These are phyloP conservation scores for Hippolais icterina DNA, from an alignment of 2,113 vertebrate genomes.

Conservation along the genomic window DNA sequence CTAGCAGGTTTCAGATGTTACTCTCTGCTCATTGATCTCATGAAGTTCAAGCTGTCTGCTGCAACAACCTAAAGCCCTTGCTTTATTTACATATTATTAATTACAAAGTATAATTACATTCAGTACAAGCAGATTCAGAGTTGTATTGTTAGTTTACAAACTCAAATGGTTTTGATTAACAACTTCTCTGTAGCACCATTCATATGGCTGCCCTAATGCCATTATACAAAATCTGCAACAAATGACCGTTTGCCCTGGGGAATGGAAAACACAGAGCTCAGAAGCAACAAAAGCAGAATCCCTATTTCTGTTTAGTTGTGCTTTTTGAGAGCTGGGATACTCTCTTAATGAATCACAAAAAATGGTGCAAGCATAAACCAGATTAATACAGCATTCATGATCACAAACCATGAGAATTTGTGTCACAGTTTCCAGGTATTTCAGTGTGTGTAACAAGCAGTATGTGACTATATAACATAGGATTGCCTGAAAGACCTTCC, in stretches of 20 bases:
- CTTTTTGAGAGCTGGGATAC: background rate
- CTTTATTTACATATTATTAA: background rate
- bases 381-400: background rate
- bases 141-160: background rate
- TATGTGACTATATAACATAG: background rate
- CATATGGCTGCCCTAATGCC: background rate
- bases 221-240: background rate
- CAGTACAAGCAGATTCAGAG: background rate
- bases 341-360: background rate
- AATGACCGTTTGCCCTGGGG: background rate
- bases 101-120: background rate
- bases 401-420: background rate
- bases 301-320: background rate
- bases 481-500: background rate
- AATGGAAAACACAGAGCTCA: background rate
- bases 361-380: background rate
- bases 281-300: conserved; percentile 4
- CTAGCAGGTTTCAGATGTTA: background rate
- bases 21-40: background rate
- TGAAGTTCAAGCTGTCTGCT: background rate
- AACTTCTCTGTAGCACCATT: background rate
- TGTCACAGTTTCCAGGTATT: background rate
- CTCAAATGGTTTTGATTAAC: background rate
- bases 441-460: background rate
- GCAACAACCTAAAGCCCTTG: background rate